phyloP scores from a whole-genome alignment of 2,113 vertebrate species.

The Pristiophorus japonicus region DNA sequence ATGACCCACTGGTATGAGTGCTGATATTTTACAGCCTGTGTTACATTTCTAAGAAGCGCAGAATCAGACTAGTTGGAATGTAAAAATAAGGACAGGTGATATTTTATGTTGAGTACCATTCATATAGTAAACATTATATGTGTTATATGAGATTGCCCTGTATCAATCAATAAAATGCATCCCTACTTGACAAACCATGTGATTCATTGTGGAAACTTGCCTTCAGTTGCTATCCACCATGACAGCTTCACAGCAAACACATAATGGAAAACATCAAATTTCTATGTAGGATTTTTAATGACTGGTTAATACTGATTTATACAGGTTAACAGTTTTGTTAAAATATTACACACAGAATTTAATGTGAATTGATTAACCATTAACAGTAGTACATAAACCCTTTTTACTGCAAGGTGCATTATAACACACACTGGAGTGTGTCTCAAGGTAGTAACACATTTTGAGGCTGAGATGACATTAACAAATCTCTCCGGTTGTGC shows the following conservation, averaged over 20 bases:
- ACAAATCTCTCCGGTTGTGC: not conserved
- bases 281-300: not conserved
- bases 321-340: not conserved
- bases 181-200: not conserved
- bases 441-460: not conserved
- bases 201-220: not conserved
- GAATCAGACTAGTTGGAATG: not conserved
- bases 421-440: not conserved
- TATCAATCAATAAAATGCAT: not conserved
- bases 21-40: not conserved
- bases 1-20: not conserved
- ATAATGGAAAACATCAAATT: not conserved
- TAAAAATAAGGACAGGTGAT: not conserved
- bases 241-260: slow-evolving; percentile 15
- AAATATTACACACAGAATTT: not conserved
- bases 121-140: not conserved
- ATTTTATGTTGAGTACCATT: not conserved
- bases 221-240: not conserved
- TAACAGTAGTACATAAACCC: not conserved
- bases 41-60: not conserved
- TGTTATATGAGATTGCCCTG: not conserved
- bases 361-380: slow-evolving; percentile 17
- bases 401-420: not conserved
- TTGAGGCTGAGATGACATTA: not conserved
- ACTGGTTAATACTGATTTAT: not conserved